phyloP scores from a whole-genome alignment of 2,797 vertebrate genomes.

The Tragelaphus oryx region DNA sequence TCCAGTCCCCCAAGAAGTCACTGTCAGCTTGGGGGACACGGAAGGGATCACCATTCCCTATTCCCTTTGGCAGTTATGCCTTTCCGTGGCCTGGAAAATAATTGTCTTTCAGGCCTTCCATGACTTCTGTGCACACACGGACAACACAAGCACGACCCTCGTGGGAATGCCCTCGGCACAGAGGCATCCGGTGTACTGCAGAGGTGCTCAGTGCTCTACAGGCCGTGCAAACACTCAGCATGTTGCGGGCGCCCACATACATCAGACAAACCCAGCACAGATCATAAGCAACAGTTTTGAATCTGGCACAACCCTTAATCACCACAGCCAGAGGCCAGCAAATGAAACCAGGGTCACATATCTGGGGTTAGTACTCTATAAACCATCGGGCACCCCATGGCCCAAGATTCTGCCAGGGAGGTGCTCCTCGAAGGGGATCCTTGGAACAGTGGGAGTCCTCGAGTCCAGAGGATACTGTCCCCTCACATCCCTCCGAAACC shows the following conservation, averaged over 20 bases:
- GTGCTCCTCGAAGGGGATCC: neutral
- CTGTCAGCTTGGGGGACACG: neutral
- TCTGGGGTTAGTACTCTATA: neutral
- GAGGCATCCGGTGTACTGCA: neutral
- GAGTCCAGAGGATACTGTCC: slow-evolving; percentile 49
- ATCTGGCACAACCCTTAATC: slow-evolving; percentile 34
- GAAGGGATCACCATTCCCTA: neutral
- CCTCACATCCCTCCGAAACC: slow-evolving; percentile 9
- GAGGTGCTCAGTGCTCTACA: neutral
- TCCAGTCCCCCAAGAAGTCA: neutral
- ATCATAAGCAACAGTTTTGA: slow-evolving; percentile 25
- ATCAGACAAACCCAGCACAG: neutral
- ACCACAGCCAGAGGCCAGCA: slow-evolving; percentile 48
- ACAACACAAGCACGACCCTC: neutral
- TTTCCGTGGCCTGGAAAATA: neutral
- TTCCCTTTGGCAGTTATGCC: neutral
- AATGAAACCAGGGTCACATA: slow-evolving; percentile 35
- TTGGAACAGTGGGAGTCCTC: neutral
- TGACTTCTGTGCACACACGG: neutral
- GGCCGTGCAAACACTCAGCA: neutral
- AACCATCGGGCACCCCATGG: slow-evolving; percentile 13
- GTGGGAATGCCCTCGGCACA: neutral
- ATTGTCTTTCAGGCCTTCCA: neutral
- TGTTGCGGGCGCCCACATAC: neutral
- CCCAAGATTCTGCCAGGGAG: neutral